Percentiles rank a stretch among this genome's conserved stretches.
Evolutionary conservation across 2,888 invertebrate species (phyloP).

Genomic region (Tetranychus truncatus): DNA sequence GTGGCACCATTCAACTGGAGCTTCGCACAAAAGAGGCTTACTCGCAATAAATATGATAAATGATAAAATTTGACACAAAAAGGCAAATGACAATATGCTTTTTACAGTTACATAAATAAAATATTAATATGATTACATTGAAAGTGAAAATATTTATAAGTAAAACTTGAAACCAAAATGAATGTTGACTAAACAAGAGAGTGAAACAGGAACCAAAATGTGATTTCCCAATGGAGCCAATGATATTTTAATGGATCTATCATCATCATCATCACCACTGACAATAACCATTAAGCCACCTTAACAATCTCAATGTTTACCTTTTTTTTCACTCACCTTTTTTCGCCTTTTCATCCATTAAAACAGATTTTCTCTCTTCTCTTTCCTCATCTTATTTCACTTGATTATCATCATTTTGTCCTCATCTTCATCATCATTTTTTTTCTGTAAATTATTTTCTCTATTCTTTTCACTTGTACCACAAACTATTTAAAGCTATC

Average conservation of each 20-base stretch:
- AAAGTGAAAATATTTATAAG: too few species aligned
- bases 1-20: too few species aligned
- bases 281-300: not conserved
- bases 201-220: not conserved
- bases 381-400: not conserved
- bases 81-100: too few species aligned
- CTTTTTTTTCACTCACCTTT: not conserved
- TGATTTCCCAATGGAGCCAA: not conserved
- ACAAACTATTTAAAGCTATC: too few species aligned
- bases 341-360: not conserved
- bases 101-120: too few species aligned
- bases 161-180: not conserved
- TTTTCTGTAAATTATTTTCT: too few species aligned
- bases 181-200: not conserved
- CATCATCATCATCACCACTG: not conserved
- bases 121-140: too few species aligned
- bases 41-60: too few species aligned
- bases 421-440: not conserved
- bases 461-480: too few species aligned
- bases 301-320: conserved; percentile 1
- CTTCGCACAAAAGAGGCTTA: too few species aligned
- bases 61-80: too few species aligned
- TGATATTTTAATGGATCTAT: not conserved
- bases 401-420: not conserved
- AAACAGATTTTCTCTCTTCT: not conserved